Evolutionary conservation across 2,888 invertebrate species (phyloP), one percentile per base, ranked within the genome.

Genomic region (Polyommatus icarus): DNA sequence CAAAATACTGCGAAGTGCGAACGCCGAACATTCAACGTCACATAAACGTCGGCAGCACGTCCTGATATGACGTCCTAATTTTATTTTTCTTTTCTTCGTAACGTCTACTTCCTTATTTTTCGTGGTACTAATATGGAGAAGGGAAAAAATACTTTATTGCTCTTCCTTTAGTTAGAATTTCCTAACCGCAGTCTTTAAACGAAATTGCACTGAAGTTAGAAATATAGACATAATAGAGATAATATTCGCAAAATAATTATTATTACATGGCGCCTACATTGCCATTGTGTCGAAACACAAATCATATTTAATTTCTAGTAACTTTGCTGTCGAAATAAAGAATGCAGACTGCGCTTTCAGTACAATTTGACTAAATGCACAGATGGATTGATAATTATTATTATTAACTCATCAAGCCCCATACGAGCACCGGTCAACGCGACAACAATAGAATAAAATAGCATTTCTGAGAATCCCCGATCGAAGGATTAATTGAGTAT

Each of bases 61-160:
- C 75, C 24, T 29, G 29, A 54, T 50, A 29, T 24, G 75, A 75
- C 50, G 24, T 54, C 54, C 8, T 75, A 50, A 75, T 54, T 50
- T 75, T 54, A 54, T 75, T 50, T 75, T 75, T 4, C 46, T 46
- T 73, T 50, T 73, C 50, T 73, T 6, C 29, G 50, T 50, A 46
- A 29, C 73, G 15, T 50, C 20, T 46, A 15, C 15, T 40, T 20
- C 6, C 24, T 73, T 46, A 46, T 73, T 73, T 46, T 46, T 46
- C 24, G 24, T 1, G 73, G 20, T 6, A 46, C 24, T 12, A 15
- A 24, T 15, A 73, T 24, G 12, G 24, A 24, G 24, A 61, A 36
- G 32, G 4, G 3, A 40, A 46, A 46, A 61, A 61, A 24, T 15
- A 29, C 24, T 61, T 61, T 24, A 12, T 24, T 24, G 3, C 12